phyloP scores from a whole-genome alignment of 2,113 vertebrate species.

The Campylorhamphus procurvoides region DNA sequence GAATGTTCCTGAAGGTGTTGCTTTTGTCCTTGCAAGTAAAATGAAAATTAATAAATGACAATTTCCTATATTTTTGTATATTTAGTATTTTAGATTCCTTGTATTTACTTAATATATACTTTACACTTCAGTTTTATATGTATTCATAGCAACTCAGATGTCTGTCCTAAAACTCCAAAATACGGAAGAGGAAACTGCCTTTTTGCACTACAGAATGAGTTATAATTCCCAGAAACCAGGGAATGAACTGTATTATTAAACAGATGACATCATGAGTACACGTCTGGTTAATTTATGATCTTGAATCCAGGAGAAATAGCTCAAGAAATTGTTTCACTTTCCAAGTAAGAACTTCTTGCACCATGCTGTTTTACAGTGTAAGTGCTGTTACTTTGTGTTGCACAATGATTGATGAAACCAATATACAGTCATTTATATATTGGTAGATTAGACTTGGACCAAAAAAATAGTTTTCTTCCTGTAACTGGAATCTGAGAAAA shows the following conservation, averaged over 20 bases:
- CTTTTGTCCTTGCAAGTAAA: neutral
- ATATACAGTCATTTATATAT: neutral
- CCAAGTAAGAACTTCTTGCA: neutral
- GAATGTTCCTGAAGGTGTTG: neutral
- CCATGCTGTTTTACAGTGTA: neutral
- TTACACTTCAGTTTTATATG: neutral
- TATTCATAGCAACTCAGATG: neutral
- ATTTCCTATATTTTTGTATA: neutral
- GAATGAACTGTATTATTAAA: slow-evolving; percentile 75
- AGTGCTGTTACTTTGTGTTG: neutral
- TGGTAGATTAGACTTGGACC: neutral
- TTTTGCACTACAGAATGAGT: slow-evolving; percentile 73
- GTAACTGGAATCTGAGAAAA: neutral
- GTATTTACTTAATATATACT: neutral
- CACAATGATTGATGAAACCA: neutral
- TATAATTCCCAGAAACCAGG: slow-evolving; percentile 67
- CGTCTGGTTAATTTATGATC: slow-evolving; percentile 66
- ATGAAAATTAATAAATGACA: neutral
- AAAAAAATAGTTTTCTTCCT: neutral
- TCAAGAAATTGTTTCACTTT: neutral
- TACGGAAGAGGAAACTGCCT: slow-evolving; percentile 31
- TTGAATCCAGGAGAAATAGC: slow-evolving; percentile 63
- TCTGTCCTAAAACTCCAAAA: slow-evolving; percentile 50
- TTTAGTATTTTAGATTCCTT: neutral
- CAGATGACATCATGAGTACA: slow-evolving; percentile 73